These are phyloP conservation scores for Saccostrea cuccullata DNA, from an alignment of 1,140 invertebrate genomes.

Conservation along the genomic window DNA sequence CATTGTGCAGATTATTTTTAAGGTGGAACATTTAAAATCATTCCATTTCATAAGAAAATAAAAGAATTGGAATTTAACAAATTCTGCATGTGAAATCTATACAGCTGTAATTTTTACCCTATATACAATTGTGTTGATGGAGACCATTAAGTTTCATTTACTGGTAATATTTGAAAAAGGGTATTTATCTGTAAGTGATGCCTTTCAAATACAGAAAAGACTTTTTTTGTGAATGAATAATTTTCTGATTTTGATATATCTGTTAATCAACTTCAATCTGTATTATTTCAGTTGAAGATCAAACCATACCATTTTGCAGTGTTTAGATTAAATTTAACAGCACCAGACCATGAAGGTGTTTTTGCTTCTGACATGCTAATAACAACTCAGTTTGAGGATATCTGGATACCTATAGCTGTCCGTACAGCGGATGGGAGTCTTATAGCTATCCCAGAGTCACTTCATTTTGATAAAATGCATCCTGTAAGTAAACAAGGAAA, in stretches of 20 bases:
- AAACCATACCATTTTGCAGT: conserved; percentile 86
- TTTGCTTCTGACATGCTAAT: conserved; percentile 86
- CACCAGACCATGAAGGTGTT: conserved; percentile 85
- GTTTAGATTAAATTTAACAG: conserved; percentile 86
- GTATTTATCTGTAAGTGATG: too few relatives aligned
- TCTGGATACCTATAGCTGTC: conserved; percentile 76
- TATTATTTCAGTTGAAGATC: conserved; percentile 81
- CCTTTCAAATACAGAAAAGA: too few relatives aligned
- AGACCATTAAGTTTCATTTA: too few relatives aligned
- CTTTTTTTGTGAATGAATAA: too few relatives aligned
- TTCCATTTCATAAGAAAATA: not conserved
- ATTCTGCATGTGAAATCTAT: too few relatives aligned
- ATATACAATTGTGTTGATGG: too few relatives aligned
- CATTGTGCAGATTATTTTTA: not conserved
- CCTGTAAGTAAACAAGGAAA: conserved; percentile 83
- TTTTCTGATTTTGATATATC: too few relatives aligned
- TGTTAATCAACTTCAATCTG: not conserved
- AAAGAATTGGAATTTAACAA: too few relatives aligned
- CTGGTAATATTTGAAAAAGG: too few relatives aligned
- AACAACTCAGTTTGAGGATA: conserved; percentile 85
- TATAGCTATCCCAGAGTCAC: conserved; percentile 76
- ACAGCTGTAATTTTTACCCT: too few relatives aligned
- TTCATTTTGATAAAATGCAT: conserved; percentile 89
- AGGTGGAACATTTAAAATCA: not conserved
- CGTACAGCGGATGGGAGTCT: conserved; percentile 78